phyloP scores from a whole-genome alignment of 1,140 invertebrate species.

The Diorhabda carinulata region DNA sequence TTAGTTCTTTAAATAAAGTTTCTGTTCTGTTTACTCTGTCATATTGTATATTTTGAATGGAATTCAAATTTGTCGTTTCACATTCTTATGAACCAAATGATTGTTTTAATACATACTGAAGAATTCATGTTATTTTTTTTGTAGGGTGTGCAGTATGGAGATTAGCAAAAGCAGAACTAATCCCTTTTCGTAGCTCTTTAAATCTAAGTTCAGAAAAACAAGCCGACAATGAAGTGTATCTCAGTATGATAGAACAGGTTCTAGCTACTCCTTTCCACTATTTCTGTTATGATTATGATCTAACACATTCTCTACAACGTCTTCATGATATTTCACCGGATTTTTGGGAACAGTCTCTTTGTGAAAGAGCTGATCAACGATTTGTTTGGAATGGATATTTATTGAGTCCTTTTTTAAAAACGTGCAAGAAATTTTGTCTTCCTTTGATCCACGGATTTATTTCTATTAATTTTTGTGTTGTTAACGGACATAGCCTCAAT shows the following conservation, averaged over 20 bases:
- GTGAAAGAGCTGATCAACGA: conserved; percentile 75
- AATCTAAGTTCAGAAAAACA: conserved; percentile 63
- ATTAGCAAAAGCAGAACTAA: conserved; percentile 75
- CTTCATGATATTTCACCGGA: conserved; percentile 83
- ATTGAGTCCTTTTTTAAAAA: conserved; percentile 63
- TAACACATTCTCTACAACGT: conserved; percentile 88
- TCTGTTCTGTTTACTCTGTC: no score
- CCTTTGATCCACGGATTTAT: conserved; percentile 88
- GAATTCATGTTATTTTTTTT: neutral
- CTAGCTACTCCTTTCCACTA: conserved; percentile 42
- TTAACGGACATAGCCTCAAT: conserved; percentile 78
- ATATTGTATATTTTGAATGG: no score
- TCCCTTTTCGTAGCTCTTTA: conserved; percentile 79
- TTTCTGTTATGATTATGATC: conserved; percentile 73
- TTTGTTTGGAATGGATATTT: conserved; percentile 93
- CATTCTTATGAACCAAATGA: no score
- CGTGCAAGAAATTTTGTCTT: conserved; percentile 75
- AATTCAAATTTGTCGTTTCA: no score
- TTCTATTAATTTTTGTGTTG: conserved; percentile 70
- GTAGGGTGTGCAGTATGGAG: conserved; percentile 84
- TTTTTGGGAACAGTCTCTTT: conserved; percentile 67
- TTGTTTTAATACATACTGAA: no score
- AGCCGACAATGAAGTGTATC: conserved; percentile 48
- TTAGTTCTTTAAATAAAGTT: no score
- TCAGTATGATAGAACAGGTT: conserved; percentile 42